Percentiles rank a stretch among this genome's conserved stretches.
Conservation (phyloP, 2,797 vertebrate species). For the Tragelaphus eurycerus region DNA sequence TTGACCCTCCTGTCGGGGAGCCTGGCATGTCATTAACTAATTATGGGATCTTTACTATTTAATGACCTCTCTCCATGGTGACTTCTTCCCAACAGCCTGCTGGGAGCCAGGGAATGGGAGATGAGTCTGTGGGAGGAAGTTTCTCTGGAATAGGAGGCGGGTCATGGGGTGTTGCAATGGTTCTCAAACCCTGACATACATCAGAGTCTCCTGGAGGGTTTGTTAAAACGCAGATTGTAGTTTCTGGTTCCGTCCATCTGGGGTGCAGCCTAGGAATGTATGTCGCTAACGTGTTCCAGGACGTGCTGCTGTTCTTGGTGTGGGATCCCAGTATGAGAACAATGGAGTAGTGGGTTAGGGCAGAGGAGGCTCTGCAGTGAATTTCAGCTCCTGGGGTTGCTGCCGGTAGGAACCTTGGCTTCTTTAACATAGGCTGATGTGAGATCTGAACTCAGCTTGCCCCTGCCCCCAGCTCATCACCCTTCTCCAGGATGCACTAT, state of each 20-base stretch:
- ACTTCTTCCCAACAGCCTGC: not conserved
- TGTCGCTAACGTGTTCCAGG: not conserved
- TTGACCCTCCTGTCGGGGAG: not conserved
- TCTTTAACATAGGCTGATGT: not conserved
- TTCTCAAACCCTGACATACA: not conserved
- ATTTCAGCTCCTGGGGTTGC: not conserved
- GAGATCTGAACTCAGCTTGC: not conserved
- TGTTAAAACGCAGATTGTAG: not conserved
- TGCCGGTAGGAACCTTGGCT: not conserved
- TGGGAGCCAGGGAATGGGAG: not conserved
- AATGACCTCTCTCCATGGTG: constrained; percentile 30
- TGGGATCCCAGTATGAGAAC: not conserved
- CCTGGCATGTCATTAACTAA: constrained; percentile 62
- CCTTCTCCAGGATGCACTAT: not conserved
- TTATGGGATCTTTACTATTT: constrained; percentile 68
- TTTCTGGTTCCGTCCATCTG: not conserved
- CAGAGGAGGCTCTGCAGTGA: no score
- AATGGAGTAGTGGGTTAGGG: fast-evolving
- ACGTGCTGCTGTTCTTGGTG: not conserved
- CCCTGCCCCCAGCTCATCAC: not conserved
- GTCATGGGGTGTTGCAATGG: fast-evolving
- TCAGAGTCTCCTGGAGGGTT: not conserved
- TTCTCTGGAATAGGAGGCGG: not conserved
- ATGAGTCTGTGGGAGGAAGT: not conserved
- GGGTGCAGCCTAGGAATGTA: not conserved